Percentiles rank a stretch among this genome's conserved stretches.
These are phyloP conservation scores for Gandaritis pyraliata DNA, from an alignment of 2,888 invertebrate species.

Conservation along the genomic window DNA sequence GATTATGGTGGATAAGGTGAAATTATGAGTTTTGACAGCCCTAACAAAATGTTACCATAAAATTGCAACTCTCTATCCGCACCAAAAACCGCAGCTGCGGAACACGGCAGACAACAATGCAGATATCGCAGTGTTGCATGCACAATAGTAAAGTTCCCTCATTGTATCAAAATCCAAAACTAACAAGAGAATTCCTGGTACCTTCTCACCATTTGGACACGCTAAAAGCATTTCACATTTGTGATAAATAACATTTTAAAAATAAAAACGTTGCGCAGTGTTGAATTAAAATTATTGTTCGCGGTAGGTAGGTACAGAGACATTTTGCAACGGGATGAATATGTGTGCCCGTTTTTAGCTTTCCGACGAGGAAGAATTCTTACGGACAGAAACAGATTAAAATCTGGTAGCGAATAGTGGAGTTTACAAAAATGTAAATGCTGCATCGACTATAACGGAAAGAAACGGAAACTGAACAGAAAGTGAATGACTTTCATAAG, in stretches of 20 bases:
- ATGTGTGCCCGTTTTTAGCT: background rate
- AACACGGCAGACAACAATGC: slow-evolving; percentile 48
- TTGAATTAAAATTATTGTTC: slow-evolving; percentile 13
- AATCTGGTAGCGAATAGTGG: background rate
- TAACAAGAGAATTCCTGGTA: slow-evolving; percentile 49
- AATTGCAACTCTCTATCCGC: slow-evolving; percentile 18
- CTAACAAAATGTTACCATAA: background rate
- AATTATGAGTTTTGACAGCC: background rate
- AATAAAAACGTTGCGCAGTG: slow-evolving; percentile 4
- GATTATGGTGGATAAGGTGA: background rate
- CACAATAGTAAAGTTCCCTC: slow-evolving; percentile 52
- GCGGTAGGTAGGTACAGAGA: background rate
- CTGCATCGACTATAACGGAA: background rate
- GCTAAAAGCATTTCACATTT: slow-evolving; percentile 28
- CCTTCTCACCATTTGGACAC: slow-evolving; percentile 38
- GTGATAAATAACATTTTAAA: slow-evolving; percentile 17
- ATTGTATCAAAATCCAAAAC: slow-evolving; percentile 56
- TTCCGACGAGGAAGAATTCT: background rate
- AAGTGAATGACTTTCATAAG: background rate
- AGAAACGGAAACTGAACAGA: slow-evolving; percentile 1
- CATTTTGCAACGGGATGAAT: background rate
- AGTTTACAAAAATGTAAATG: background rate
- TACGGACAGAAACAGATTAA: background rate
- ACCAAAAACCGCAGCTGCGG: slow-evolving; percentile 62
- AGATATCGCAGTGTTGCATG: slow-evolving; percentile 44